Evolutionary conservation across 2,797 vertebrate species (phyloP), one percentile per base, ranked within the genome.

Genomic region (Enteromius mattozi): DNA sequence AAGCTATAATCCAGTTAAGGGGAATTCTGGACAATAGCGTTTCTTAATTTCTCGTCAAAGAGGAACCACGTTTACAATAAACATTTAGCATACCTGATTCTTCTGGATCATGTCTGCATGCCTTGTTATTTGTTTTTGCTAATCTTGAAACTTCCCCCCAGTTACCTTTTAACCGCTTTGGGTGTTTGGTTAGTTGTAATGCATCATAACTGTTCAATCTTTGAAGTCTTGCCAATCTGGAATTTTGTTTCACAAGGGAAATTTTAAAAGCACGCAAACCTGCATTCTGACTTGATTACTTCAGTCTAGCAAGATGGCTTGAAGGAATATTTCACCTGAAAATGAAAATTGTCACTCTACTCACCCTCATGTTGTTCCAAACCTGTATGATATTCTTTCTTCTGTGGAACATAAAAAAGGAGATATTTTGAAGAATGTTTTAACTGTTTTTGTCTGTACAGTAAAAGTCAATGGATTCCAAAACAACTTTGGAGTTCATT

Each of bases 111-210:
- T 63, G 21, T 75, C 51, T 69, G 27, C 45, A 40, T 40, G 71
- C 24, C 51, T 82, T 56, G 68, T 49, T 72, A 37, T 35, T 85
- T 87, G 78, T 88, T 85, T 84, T 54, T 66, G 37, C 78, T 85
- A 7, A 27, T 24, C 42, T 80, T 75, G 74, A 68, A 37, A 54
- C 10, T 17, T 16, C 35, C 63, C 19, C 51, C 49, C n/a, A 24
- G 42, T 65, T 81, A 17, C 56, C 42, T 76, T 45, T 72, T 70
- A 65, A 69, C 71, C 2, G 13, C 19, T 19, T 10, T 21, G 24
- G 19, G 30, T 45, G 49, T 87, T 78, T 68, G 14, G 8, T 40
- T 74, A n/a, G 33, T 35, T 72, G 70, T 9, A 66, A 42, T 65
- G 30, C 37, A 72, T 78, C 37, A 66, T 68, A 47, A 54, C 47